Conservation (phyloP, 2,113 vertebrate genomes). For the Tonatia bakeri region DNA sequence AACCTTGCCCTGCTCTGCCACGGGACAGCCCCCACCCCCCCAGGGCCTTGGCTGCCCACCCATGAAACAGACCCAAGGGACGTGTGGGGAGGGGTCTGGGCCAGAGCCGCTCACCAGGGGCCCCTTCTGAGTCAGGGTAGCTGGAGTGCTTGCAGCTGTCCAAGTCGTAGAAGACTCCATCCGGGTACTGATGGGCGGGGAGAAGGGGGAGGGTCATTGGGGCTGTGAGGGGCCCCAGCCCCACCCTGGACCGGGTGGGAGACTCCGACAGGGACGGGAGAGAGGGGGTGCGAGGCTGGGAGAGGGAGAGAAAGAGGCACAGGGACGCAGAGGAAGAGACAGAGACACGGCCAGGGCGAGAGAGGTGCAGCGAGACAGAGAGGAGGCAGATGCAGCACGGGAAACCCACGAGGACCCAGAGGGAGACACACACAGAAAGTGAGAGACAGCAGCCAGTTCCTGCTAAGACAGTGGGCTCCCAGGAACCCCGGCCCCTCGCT, state of each 20-base stretch:
- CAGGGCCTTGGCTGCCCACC: not conserved
- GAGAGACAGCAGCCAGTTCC: not conserved
- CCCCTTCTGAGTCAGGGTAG: slow-evolving; percentile 64
- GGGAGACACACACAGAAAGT: not conserved
- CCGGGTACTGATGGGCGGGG: slow-evolving; percentile 62
- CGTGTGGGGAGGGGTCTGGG: not conserved
- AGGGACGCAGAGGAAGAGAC: not conserved
- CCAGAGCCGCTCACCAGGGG: slow-evolving; percentile 44
- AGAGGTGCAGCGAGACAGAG: not conserved
- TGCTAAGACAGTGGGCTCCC: not conserved
- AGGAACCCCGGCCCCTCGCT: rapidly evolving
- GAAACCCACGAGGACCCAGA: not conserved
- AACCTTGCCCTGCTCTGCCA: not conserved
- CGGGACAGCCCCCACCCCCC: not conserved
- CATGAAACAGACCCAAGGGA: not conserved
- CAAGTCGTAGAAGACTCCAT: slow-evolving; percentile 70
- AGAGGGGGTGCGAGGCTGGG: not conserved
- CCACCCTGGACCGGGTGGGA: not conserved
- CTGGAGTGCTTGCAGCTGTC: slow-evolving; percentile 65
- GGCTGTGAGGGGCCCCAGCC: not conserved
- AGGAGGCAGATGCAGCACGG: not conserved
- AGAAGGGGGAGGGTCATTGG: not conserved
- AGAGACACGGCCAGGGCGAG: not conserved
- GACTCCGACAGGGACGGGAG: not conserved
- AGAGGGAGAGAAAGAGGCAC: not conserved